Base-by-base conservation (phyloP, 1,140 invertebrate genomes). In the Listronotus oregonensis region DNA sequence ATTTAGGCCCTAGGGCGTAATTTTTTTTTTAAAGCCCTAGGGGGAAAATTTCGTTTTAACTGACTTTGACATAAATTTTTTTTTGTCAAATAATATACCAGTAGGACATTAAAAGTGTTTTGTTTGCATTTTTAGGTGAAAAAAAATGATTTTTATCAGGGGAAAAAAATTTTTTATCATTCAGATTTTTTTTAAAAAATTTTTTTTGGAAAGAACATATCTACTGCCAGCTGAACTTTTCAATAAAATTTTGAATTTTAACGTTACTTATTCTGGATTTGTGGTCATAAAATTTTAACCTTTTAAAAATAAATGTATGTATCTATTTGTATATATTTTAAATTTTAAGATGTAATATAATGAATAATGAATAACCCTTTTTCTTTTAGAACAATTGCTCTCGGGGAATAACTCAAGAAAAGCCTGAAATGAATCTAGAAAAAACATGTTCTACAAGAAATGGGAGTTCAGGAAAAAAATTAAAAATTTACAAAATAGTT, bases 121-220 rank as follows among this genome's bases (percentile, higher is more conserved):
- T n/a, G n/a, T 27, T 42, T 27, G 49, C 49, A 43, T 52, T 72
- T 76, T 62, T 47, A 79, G 78, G 81, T 27, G 81, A 86, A 42
- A 75, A 52, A 85, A 84, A 79, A 81, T 90, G 18, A 83, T 92
- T 32, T 85, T 77, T 93, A 31, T 90, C 89, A 12, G n/a, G 90
- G 91, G 14, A 94, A 93, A 80, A 73, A 86, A n/a, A 85, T 95
- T 14, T 93, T 95, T 79, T 90, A 89, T 66, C 90, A 94, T 78
- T 83, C 86, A 55, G 86, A 90, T 17, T 97, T 97, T 73, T 82
- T 85, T 61, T 73, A 97, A 56, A 92, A 93, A 74, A 70, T 98
- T 42, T 86, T 88, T 0, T 93, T 92, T 0, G 83, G 91, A 67
- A 88, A 89, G 81, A 87, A 12, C 80, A 84, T 37, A 79, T 88